Conservation (phyloP, 2,888 invertebrate species). For the Erebia ligea region DNA sequence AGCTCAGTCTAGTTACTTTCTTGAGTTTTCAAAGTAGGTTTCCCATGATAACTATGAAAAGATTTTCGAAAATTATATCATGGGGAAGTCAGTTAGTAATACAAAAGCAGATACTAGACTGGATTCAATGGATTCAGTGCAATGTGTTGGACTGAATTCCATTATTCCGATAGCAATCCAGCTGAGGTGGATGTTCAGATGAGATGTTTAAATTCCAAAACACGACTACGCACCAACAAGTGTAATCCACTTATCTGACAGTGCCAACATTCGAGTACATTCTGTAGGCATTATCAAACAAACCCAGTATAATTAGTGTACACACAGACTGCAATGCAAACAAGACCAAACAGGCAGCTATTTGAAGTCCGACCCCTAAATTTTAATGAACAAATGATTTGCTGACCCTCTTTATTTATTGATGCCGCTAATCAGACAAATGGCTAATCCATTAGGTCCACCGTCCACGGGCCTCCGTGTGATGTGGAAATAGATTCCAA, state of each 20-base stretch:
- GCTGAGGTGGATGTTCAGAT: no score
- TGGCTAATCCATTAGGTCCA: constrained; percentile 78
- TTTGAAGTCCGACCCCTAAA: constrained; percentile 60
- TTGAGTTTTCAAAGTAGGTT: no score
- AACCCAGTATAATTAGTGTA: constrained; percentile 72
- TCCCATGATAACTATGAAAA: no score
- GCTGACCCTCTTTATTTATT: constrained; percentile 76
- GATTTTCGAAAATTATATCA: no score
- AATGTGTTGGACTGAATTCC: neutral
- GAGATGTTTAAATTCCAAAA: constrained; percentile 2
- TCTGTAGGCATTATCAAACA: constrained; percentile 53
- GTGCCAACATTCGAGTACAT: constrained; percentile 9
- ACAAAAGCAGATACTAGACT: no score
- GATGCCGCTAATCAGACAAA: constrained; percentile 80
- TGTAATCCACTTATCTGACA: constrained; percentile 21
- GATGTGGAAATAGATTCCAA: constrained; percentile 56
- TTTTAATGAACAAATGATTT: constrained; percentile 77
- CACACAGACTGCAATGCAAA: constrained; percentile 52
- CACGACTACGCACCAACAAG: constrained; percentile 1
- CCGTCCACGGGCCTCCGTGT: constrained; percentile 51
- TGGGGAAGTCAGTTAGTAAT: no score
- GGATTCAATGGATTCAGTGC: no score
- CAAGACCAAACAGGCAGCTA: constrained; percentile 51
- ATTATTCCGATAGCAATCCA: no score
- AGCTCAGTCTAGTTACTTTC: no score